Percentiles rank a stretch among this genome's conserved stretches.
phyloP scores from a whole-genome alignment of 2,797 vertebrate species.

The Cyprinodon diabolis region DNA sequence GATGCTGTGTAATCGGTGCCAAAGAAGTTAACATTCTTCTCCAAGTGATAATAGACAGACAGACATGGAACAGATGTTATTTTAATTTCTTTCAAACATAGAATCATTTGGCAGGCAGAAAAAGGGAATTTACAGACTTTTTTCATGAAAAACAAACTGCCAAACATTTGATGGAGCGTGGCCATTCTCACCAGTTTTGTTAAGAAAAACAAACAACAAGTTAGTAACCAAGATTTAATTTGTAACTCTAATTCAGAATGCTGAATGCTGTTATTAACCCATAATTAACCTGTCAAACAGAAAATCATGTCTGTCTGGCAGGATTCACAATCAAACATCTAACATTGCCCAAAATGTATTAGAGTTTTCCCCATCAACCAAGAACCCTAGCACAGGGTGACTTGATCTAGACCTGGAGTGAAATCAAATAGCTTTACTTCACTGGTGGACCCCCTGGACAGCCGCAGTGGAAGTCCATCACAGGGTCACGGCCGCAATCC shows the following conservation, averaged over 20 bases:
- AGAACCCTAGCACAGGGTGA: slow-evolving; percentile 13
- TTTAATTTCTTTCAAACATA: not conserved
- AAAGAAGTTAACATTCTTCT: not conserved
- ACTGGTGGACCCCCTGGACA: slow-evolving; percentile 43
- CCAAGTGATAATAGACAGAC: not conserved
- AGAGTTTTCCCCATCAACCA: slow-evolving; percentile 26
- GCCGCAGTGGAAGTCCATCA: slow-evolving; percentile 67
- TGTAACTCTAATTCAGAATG: slow-evolving; percentile 1
- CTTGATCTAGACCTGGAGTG: slow-evolving; percentile 27
- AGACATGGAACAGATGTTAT: slow-evolving; percentile 1
- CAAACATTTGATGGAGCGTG: slow-evolving; percentile 1
- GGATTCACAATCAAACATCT: slow-evolving; percentile 9
- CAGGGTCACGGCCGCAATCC: slow-evolving; percentile 71
- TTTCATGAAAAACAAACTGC: not conserved
- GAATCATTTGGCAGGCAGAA: not conserved
- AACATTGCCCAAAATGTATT: slow-evolving; percentile 27
- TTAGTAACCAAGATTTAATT: slow-evolving; percentile 3
- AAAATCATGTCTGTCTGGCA: not conserved
- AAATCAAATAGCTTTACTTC: slow-evolving; percentile 54
- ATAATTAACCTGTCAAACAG: slow-evolving; percentile 20
- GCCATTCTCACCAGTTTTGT: not conserved
- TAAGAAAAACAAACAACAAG: slow-evolving; percentile 1
- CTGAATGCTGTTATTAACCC: not conserved
- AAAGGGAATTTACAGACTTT: not conserved
- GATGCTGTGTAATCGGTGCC: not conserved